phyloP scores from a whole-genome alignment of 2,797 vertebrate species.

The Premnoplex brunnescens region DNA sequence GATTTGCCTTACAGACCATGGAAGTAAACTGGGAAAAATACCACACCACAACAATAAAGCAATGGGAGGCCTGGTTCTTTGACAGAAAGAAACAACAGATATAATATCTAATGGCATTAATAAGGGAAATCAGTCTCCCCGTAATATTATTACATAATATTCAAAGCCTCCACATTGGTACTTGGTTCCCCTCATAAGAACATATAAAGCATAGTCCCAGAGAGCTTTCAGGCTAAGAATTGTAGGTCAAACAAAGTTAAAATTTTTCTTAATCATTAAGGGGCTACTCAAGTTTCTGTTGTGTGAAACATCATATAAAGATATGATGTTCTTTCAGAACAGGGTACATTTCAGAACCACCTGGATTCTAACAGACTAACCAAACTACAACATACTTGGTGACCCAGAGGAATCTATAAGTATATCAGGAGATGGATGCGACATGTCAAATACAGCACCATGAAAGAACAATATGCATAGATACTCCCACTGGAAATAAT shows the following conservation, averaged over 20 bases:
- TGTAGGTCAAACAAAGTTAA: background rate
- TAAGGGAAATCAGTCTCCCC: background rate
- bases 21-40: background rate
- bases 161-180: background rate
- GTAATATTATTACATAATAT: background rate
- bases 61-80: background rate
- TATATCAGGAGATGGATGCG: background rate
- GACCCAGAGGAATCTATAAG: background rate
- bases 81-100: background rate
- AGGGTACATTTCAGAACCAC: background rate
- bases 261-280: background rate
- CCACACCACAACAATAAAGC: background rate
- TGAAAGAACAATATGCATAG: background rate
- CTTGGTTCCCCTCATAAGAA: background rate
- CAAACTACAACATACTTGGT: background rate
- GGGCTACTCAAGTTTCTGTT: background rate
- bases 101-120: background rate
- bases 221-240: background rate
- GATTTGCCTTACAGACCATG: background rate
- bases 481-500: background rate
- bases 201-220: background rate
- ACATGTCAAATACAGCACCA: background rate
- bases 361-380: background rate
- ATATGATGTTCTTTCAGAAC: background rate
- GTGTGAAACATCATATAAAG: background rate